Evolutionary conservation across 2,888 invertebrate genomes (phyloP).

Genomic region (Rapana venosa): DNA sequence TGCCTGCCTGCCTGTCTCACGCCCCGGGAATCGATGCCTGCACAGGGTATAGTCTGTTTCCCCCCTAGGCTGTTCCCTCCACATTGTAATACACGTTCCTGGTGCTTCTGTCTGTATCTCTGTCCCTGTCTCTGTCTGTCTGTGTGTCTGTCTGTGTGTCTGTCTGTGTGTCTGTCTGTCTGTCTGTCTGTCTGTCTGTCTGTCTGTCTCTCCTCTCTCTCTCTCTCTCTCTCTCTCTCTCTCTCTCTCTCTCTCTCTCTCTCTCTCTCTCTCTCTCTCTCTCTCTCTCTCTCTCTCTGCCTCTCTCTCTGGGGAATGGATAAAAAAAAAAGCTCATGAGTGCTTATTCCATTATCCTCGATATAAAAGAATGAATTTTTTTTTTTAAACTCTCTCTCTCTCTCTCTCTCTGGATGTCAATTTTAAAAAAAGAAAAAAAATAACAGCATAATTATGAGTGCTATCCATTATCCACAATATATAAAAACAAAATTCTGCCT

Average conservation of each 20-base stretch:
- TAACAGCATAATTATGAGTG: no score
- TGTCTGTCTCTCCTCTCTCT: neutral
- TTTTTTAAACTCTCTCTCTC: no score
- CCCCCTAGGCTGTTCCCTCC: no score
- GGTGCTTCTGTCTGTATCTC: neutral
- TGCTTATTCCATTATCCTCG: neutral
- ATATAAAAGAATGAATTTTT: neutral
- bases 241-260: constrained; percentile 1
- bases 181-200: neutral
- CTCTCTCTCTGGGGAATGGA: neutral
- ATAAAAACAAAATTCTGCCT: no score
- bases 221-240: neutral
- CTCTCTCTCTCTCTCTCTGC: constrained; percentile 1
- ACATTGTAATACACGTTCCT: no score
- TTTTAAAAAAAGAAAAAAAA: no score
- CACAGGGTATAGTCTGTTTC: no score
- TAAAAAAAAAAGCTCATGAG: no score
- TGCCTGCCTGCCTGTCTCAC: no score
- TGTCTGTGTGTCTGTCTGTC: neutral
- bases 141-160: neutral
- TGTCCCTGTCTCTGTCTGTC: neutral
- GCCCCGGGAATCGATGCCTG: no score
- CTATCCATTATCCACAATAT: no score
- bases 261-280: neutral
- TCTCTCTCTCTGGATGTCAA: no score